A percentile compares a stretch with the other conserved stretches of the same genome.
Evolutionary conservation across 2,888 invertebrate species (phyloP).

Genomic region (Chironomus riparius): DNA sequence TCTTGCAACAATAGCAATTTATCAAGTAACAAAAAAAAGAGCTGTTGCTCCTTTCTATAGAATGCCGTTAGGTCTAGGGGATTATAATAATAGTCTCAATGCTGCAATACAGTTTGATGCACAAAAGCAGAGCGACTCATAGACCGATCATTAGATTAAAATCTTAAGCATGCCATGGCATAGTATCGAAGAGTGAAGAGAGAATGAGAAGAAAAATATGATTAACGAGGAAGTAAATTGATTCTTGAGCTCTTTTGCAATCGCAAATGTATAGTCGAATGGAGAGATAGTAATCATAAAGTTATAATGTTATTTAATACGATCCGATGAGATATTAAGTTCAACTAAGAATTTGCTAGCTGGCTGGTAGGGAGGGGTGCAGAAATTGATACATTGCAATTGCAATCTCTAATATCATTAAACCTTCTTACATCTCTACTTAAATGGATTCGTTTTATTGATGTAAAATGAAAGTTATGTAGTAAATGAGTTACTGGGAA

Average conservation of each 20-base stretch:
- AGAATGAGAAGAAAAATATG: constrained; percentile 1
- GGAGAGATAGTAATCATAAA: neutral
- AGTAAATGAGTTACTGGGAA: too few species aligned
- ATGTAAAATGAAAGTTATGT: too few species aligned
- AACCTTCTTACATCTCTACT: too few species aligned
- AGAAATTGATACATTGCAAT: too few species aligned
- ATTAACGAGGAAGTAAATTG: constrained; percentile 24
- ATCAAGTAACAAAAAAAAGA: neutral
- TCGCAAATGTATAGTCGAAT: neutral
- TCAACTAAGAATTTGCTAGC: neutral
- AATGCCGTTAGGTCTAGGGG: neutral
- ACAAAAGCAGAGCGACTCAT: neutral
- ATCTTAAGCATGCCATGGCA: neutral
- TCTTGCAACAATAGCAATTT: neutral
- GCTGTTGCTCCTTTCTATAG: neutral
- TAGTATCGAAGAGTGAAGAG: neutral
- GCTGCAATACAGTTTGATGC: too few species aligned
- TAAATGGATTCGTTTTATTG: too few species aligned
- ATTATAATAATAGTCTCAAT: neutral
- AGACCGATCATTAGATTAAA: neutral
- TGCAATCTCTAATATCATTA: too few species aligned
- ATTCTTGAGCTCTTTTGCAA: neutral
- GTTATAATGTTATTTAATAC: neutral
- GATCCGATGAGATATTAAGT: neutral
- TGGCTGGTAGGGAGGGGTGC: too few species aligned